Evolutionary conservation across 92 coral and sea anemone species (phyloP).

Genomic region (Porites rus): DNA sequence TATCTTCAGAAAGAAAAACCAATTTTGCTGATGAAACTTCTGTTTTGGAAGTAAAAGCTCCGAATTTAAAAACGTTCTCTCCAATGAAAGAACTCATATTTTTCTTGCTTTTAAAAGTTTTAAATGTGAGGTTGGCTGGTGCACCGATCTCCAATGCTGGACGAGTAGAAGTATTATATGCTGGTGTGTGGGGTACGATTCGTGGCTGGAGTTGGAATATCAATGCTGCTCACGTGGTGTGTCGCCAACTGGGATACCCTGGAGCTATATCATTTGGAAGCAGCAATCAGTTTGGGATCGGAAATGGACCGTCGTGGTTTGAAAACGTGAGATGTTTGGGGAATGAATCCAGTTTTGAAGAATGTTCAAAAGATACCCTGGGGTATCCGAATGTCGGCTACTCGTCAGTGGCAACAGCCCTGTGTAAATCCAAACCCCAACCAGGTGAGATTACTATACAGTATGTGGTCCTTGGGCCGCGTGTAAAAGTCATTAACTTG

Average conservation of each 20-base stretch:
- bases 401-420: not conserved
- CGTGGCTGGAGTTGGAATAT: not conserved
- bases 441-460: not conserved
- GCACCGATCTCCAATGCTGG: constrained; percentile 31
- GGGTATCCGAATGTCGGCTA: not conserved
- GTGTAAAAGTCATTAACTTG: no score
- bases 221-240: not conserved
- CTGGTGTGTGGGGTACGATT: constrained; percentile 32
- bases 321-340: constrained; percentile 9
- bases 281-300: constrained; percentile 6
- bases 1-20: not conserved
- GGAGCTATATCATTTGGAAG: not conserved
- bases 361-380: not conserved
- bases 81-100: not conserved
- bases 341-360: constrained; percentile 5
- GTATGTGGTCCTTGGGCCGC: no score
- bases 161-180: constrained; percentile 28
- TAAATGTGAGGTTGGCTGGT: constrained; percentile 13
- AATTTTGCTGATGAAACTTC: not conserved
- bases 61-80: no score
- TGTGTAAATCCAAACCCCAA: not conserved
- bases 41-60: no score
- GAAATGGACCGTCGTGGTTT: not conserved
- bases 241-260: constrained; percentile 29
- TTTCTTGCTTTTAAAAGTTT: not conserved